Conservation (phyloP, 2,888 invertebrate genomes). For the Sabatieria punctata region DNA sequence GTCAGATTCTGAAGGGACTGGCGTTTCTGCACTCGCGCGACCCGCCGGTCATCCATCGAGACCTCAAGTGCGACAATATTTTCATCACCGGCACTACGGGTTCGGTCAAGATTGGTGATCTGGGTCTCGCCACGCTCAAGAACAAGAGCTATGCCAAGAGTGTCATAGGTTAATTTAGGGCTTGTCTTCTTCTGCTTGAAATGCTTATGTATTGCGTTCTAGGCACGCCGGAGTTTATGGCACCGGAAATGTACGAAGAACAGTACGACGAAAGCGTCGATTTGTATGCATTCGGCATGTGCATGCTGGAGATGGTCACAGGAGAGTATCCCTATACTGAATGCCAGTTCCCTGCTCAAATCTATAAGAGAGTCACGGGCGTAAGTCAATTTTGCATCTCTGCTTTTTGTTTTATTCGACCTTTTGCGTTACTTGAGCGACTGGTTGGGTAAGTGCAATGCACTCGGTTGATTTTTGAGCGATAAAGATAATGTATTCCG, state of each 20-base stretch:
- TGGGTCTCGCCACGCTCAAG: slow-evolving; percentile 92
- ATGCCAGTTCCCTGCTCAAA: slow-evolving; percentile 94
- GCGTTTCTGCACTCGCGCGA: slow-evolving; percentile 82
- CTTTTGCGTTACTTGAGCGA: too few relatives aligned
- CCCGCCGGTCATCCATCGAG: slow-evolving; percentile 58
- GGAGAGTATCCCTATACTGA: slow-evolving; percentile 98
- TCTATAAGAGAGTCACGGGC: slow-evolving; percentile 92
- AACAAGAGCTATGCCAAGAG: slow-evolving; percentile 97
- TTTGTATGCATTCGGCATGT: slow-evolving; percentile 99
- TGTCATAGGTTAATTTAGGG: slow-evolving; percentile 57
- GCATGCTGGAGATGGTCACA: slow-evolving; percentile 99
- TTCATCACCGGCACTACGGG: slow-evolving; percentile 99
- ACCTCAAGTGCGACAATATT: slow-evolving; percentile 98
- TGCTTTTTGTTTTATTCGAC: too few relatives aligned
- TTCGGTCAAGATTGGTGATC: slow-evolving; percentile 94
- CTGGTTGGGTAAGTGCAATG: too few relatives aligned
- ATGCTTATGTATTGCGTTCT: slow-evolving; percentile 20
- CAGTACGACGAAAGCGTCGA: slow-evolving; percentile 98
- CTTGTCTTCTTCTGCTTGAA: too few relatives aligned
- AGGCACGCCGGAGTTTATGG: slow-evolving; percentile 89
- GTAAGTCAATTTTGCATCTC: too few relatives aligned
- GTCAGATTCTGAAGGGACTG: slow-evolving; percentile 88
- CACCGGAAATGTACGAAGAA: slow-evolving; percentile 98
- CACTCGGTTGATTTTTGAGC: too few relatives aligned
- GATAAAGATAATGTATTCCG: too few relatives aligned